phyloP scores from a whole-genome alignment of 2,888 invertebrate species.

The Craniophora ligustri region DNA sequence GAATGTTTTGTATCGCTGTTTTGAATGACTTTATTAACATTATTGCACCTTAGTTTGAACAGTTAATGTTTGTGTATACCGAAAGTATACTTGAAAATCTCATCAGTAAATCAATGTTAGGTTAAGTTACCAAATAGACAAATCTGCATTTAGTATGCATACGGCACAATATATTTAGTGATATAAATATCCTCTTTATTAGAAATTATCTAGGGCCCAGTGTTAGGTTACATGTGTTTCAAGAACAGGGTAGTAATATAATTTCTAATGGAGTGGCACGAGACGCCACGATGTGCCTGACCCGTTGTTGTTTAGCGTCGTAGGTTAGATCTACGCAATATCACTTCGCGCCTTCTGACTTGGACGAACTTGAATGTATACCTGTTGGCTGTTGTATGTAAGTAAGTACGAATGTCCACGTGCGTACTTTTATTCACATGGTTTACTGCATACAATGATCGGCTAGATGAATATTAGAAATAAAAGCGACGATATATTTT shows the following conservation, averaged over 20 bases:
- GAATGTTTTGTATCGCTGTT: slow-evolving; percentile 64
- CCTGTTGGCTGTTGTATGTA: slow-evolving; percentile 39
- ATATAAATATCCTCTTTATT: slow-evolving; percentile 55
- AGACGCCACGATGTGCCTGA: slow-evolving; percentile 83
- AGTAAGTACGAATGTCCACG: slow-evolving; percentile 35
- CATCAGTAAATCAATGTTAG: slow-evolving; percentile 69
- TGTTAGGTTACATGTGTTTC: slow-evolving; percentile 25
- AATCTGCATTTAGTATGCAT: slow-evolving; percentile 82
- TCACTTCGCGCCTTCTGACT: slow-evolving; percentile 67
- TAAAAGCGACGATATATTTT: slow-evolving; percentile 32
- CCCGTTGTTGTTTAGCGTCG: slow-evolving; percentile 64
- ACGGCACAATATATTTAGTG: slow-evolving; percentile 63
- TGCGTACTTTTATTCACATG: slow-evolving; percentile 47
- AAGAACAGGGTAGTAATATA: slow-evolving; percentile 54
- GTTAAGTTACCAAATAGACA: slow-evolving; percentile 79
- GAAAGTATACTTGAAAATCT: slow-evolving; percentile 62
- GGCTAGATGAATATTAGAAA: slow-evolving; percentile 10
- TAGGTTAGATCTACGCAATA: slow-evolving; percentile 57
- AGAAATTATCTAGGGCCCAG: slow-evolving; percentile 51
- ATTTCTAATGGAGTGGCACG: slow-evolving; percentile 56
- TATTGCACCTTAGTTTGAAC: slow-evolving; percentile 29
- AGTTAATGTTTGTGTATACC: slow-evolving; percentile 45
- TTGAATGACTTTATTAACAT: slow-evolving; percentile 61
- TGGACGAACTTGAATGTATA: slow-evolving; percentile 44
- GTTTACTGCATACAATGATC: slow-evolving; percentile 29